Percentiles rank a stretch among this genome's conserved stretches.
phyloP scores from a whole-genome alignment of 35 echinoderm and acorn worm genomes.

The Apostichopus parvimensis region DNA sequence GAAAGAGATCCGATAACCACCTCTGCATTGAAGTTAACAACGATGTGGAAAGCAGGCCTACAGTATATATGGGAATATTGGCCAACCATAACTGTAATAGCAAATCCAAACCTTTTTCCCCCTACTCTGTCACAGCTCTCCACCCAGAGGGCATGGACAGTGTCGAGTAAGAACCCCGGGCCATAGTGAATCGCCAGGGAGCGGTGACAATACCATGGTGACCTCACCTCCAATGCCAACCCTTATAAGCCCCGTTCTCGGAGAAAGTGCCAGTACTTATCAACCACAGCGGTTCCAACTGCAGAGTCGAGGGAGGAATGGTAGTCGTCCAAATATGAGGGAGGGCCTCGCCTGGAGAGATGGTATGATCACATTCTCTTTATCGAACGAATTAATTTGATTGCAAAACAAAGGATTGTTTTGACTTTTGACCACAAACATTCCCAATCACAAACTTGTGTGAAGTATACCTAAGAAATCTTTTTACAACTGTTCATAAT shows the following conservation, averaged over 20 bases:
- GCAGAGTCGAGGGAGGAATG: not conserved
- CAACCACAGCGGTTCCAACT: slow-evolving; percentile 30
- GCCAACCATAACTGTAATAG: no score
- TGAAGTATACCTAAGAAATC: no score
- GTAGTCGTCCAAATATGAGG: not conserved
- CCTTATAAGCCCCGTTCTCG: slow-evolving; percentile 78
- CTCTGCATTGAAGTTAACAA: no score
- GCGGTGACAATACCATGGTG: slow-evolving; percentile 26
- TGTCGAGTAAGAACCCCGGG: not conserved
- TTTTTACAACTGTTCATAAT: no score
- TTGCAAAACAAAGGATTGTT: no score
- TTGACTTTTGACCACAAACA: no score
- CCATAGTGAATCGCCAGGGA: not conserved
- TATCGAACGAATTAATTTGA: no score
- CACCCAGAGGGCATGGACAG: not conserved
- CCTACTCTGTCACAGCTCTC: slow-evolving; percentile 20
- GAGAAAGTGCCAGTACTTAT: slow-evolving; percentile 94
- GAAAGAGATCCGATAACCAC: no score
- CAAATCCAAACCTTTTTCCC: no score
- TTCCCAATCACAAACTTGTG: no score
- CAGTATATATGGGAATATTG: no score
- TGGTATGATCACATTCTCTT: not conserved
- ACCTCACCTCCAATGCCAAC: slow-evolving; percentile 44
- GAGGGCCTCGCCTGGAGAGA: not conserved
- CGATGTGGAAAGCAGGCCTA: no score